Percentiles rank a stretch among this genome's conserved stretches.
Evolutionary conservation across 64 coral and sea anemone genomes (phyloP).

Genomic region (Montipora efflorescens): DNA sequence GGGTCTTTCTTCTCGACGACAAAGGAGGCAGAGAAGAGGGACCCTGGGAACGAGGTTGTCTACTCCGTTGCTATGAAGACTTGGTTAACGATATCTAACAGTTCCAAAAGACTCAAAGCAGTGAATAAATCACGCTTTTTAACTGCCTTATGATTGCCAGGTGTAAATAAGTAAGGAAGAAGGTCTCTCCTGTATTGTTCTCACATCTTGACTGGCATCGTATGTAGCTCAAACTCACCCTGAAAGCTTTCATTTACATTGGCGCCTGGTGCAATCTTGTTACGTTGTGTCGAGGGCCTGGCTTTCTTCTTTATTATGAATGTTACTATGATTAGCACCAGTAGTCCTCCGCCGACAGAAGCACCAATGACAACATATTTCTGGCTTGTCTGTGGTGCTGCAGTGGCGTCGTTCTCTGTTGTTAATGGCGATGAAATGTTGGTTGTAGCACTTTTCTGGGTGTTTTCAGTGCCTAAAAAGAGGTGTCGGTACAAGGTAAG

Average conservation of each 20-base stretch:
- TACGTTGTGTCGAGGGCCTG: background rate
- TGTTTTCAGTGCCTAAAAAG: background rate
- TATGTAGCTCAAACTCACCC: background rate
- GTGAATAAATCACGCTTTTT: conserved; percentile 6
- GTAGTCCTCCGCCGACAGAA: conserved; percentile 4
- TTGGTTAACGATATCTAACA: background rate
- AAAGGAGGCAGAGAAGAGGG: no score
- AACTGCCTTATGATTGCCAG: background rate
- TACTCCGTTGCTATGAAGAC: no score
- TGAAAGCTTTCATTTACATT: background rate
- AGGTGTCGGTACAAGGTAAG: background rate
- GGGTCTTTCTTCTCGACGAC: no score
- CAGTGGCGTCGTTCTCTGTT: background rate
- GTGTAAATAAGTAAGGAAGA: background rate
- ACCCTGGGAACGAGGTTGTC: no score
- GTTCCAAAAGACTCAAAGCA: background rate
- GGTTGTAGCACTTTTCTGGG: background rate
- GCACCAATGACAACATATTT: conserved; percentile 15
- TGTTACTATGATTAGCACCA: background rate
- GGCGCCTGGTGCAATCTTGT: background rate
- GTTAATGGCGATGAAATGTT: background rate
- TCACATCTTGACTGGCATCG: background rate
- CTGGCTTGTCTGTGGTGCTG: background rate
- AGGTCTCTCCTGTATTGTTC: background rate
- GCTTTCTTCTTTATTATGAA: background rate